A percentile compares a stretch with the other conserved stretches of the same genome.
These are phyloP conservation scores for Mayetiola destructor DNA, from an alignment of 2,888 invertebrate species.

Conservation along the genomic window DNA sequence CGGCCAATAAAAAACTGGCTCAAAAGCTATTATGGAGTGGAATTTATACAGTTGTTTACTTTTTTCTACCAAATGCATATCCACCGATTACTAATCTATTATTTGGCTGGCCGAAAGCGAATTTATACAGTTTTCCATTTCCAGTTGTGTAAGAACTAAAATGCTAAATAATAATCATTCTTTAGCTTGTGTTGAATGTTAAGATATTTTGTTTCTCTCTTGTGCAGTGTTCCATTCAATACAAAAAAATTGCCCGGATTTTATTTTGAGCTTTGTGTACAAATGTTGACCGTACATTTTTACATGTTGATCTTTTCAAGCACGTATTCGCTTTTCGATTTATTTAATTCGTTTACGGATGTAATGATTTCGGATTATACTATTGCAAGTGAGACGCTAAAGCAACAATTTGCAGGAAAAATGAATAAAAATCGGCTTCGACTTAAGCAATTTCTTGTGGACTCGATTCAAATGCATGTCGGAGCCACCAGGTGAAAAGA, in stretches of 20 bases:
- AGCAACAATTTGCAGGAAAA: not conserved
- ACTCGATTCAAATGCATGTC: not conserved
- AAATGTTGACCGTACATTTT: constrained; percentile 10
- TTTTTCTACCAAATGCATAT: not conserved
- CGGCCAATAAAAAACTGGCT: not conserved
- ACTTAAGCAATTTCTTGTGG: not conserved
- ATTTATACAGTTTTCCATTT: not conserved
- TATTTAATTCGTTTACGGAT: not conserved
- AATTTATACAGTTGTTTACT: not conserved
- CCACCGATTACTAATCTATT: not conserved
- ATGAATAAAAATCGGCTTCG: not conserved
- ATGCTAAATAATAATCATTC: not conserved
- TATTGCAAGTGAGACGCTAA: not conserved
- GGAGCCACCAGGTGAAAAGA: not conserved
- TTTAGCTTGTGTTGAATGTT: no score
- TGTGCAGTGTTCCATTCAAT: not conserved
- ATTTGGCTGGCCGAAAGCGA: not conserved
- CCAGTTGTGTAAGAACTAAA: not conserved
- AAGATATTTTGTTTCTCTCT: not conserved
- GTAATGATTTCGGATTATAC: not conserved
- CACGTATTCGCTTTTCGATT: not conserved
- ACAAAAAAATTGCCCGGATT: not conserved
- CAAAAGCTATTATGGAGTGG: not conserved
- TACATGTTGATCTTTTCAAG: constrained; percentile 5
- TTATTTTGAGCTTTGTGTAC: not conserved